Evolutionary conservation across 2,888 invertebrate species (phyloP).

Genomic region (Philonicus albiceps): DNA sequence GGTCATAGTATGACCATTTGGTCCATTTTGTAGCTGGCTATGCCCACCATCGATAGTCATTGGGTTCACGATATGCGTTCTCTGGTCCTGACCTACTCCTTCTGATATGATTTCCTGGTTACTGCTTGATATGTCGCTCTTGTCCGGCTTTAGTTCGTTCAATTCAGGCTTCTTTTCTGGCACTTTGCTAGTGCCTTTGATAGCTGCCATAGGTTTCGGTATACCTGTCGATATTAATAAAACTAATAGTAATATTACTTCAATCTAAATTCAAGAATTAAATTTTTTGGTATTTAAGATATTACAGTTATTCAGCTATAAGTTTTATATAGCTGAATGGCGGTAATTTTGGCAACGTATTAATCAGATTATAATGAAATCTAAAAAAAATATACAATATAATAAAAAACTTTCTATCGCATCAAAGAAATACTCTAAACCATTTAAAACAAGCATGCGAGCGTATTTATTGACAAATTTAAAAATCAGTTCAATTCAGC

Average conservation of each 20-base stretch:
- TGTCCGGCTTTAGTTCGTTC: constrained; percentile 63
- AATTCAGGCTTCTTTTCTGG: constrained; percentile 62
- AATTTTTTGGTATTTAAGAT: not conserved
- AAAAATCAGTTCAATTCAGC: too few species aligned
- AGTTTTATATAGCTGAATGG: too few species aligned
- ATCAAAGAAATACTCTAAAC: too few species aligned
- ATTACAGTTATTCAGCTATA: too few species aligned
- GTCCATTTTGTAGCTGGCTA: constrained; percentile 50
- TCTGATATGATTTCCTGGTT: constrained; percentile 52
- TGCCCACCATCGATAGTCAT: constrained; percentile 44
- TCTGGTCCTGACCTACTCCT: constrained; percentile 42
- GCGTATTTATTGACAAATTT: too few species aligned
- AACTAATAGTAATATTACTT: not conserved
- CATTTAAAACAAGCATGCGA: too few species aligned
- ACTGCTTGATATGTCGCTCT: constrained; percentile 63
- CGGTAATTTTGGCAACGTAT: too few species aligned
- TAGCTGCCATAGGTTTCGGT: constrained; percentile 90
- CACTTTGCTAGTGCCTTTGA: constrained; percentile 86
- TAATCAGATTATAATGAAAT: too few species aligned
- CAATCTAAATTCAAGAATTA: not conserved
- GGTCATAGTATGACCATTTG: constrained; percentile 44
- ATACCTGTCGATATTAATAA: constrained; percentile 68
- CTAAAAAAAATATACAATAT: too few species aligned
- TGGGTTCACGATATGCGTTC: constrained; percentile 55
- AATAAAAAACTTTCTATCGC: too few species aligned